Percentiles rank a stretch among this genome's conserved stretches.
Evolutionary conservation across 1,140 invertebrate genomes (phyloP).

Genomic region (Pseudomyrmex cubaensis): DNA sequence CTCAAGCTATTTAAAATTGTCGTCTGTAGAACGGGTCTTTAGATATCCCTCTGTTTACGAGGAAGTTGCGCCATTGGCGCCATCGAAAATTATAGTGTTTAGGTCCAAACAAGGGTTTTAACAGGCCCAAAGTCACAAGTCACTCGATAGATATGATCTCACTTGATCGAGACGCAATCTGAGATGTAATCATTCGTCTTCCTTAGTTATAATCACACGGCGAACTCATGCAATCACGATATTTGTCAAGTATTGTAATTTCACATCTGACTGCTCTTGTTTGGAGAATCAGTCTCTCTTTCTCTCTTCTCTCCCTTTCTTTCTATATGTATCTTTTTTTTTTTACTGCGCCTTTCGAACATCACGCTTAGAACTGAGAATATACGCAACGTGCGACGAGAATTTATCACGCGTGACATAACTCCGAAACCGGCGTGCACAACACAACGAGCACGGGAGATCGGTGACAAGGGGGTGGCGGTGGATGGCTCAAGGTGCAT

Average conservation of each 20-base stretch:
- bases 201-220: conserved; percentile 1
- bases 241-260: conserved; percentile 12
- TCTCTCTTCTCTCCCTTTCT: too few relatives aligned
- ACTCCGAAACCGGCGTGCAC: conserved; percentile 70
- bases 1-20: conserved; percentile 24
- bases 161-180: conserved; percentile 36
- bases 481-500: conserved; percentile 75
- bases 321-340: too few relatives aligned
- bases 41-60: conserved; percentile 1
- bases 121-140: conserved; percentile 44
- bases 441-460: background rate
- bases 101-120: conserved; percentile 51
- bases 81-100: conserved; percentile 65
- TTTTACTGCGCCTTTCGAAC: conserved; percentile 28
- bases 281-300: background rate
- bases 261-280: background rate
- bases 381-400: conserved; percentile 58
- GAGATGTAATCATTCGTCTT: background rate
- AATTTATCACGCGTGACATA: conserved; percentile 79
- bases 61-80: conserved; percentile 32
- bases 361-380: conserved; percentile 58
- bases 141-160: conserved; percentile 51
- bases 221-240: background rate
- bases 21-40: background rate
- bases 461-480: conserved; percentile 27